These are phyloP conservation scores for Propsilocerus akamusi DNA, from an alignment of 1,140 invertebrate species.

Conservation along the genomic window DNA sequence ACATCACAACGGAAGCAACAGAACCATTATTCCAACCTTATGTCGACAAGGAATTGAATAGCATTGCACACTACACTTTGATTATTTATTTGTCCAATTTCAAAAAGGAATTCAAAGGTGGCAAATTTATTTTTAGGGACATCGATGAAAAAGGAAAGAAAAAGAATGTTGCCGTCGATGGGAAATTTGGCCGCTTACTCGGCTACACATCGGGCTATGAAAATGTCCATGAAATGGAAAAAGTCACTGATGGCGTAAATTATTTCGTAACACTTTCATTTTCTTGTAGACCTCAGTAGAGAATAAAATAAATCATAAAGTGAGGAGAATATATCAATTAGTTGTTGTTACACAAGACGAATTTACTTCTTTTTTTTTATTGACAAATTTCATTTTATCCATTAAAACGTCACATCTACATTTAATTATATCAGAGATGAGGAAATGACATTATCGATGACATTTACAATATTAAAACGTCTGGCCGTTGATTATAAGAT, in stretches of 20 bases:
- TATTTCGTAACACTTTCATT: conserved; percentile 73
- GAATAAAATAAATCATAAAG: too few relatives aligned
- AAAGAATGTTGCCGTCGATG: conserved; percentile 50
- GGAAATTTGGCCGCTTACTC: conserved; percentile 54
- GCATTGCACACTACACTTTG: conserved; percentile 54
- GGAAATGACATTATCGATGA: too few relatives aligned
- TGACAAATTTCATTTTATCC: too few relatives aligned
- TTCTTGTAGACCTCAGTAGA: conserved; percentile 73
- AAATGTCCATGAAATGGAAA: conserved; percentile 69
- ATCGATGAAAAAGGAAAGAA: conserved; percentile 17
- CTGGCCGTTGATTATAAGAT: too few relatives aligned
- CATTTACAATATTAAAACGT: too few relatives aligned
- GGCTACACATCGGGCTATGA: conserved; percentile 77
- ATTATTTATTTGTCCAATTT: conserved; percentile 63
- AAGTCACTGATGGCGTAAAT: conserved; percentile 47
- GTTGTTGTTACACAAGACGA: too few relatives aligned
- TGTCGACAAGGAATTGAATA: conserved; percentile 53
- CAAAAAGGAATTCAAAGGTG: conserved; percentile 56
- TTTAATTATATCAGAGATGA: too few relatives aligned
- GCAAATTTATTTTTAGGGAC: conserved; percentile 67
- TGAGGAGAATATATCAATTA: too few relatives aligned
- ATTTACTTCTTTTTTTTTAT: too few relatives aligned
- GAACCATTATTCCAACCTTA: conserved; percentile 78
- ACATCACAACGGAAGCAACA: conserved; percentile 46
- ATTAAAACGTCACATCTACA: too few relatives aligned